Evolutionary conservation across 2,797 vertebrate species (phyloP), one percentile per base, ranked within the genome.

Genomic region (Rhynchotus rufescens): DNA sequence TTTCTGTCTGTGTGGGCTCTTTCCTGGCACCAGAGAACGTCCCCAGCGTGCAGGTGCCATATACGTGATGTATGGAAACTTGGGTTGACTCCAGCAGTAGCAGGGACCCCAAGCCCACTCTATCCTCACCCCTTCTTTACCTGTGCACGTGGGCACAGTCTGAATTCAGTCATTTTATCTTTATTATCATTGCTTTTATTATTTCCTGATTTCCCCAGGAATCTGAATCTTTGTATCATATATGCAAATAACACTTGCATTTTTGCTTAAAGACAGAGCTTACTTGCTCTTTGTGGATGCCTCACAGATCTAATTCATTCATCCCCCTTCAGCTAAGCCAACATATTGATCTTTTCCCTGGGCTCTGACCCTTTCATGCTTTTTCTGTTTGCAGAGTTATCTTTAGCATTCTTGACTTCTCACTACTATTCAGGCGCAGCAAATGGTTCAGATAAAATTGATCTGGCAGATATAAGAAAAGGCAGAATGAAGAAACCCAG

Each of bases 381-480:
- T 96, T 79, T 40, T 80, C 76, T 95, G 81, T 97, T 97, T 96
- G 38, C 83, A 86, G 52, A 92, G 94, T 94, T 91, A 97, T 95
- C 93, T 88, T 76, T 64, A 83, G 65, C 91, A 87, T 94, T 94
- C 92, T 84, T 92, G 34, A 74, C 73, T 91, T 45, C 84, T 81
- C 30, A 26, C 79, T 97, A 96, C 97, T 98, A 97, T 97, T 97
- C 91, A 96, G 97, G 98, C 97, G 98, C 97, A 97, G 96, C 98
- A 98, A 98, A 98, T 97, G 97, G 97, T 98, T 98, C 98, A 95
- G 97, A 95, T 98, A 97, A 98, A 98, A 98, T 96, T 97, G 97
- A 94, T 95, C 92, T 2, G 0, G 22, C 1, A 61, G 51, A 71
- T 81, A 56, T 56, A 68, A 89, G 86, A 60, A 86, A 93, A 88